These are phyloP conservation scores for Hydrochoerus hydrochaeris DNA, from an alignment of 2,113 vertebrate genomes.

Conservation along the genomic window DNA sequence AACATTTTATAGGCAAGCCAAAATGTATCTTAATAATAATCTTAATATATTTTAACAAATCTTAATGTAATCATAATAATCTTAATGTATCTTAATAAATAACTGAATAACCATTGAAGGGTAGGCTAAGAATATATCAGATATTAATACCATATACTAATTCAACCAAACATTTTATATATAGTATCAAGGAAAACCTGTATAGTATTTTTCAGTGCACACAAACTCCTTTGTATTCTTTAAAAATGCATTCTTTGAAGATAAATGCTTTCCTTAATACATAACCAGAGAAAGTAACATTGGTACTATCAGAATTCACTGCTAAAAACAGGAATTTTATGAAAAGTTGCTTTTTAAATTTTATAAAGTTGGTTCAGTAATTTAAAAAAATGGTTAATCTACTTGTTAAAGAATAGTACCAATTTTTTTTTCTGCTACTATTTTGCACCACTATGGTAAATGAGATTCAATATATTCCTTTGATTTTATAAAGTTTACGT, in stretches of 20 bases:
- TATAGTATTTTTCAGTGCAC: not conserved
- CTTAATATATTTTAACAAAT: too few relatives aligned
- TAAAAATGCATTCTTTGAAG: not conserved
- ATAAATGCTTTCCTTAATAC: not conserved
- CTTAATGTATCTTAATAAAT: constrained; percentile 50
- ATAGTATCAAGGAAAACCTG: constrained; percentile 29
- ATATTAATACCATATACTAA: constrained; percentile 59
- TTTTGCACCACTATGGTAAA: not conserved
- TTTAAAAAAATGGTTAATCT: not conserved
- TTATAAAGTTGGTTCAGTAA: not conserved
- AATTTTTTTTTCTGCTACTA: not conserved
- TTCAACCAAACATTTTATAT: constrained; percentile 44
- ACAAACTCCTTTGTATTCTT: not conserved
- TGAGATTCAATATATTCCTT: not conserved
- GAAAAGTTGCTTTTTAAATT: not conserved
- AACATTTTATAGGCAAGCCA: not conserved
- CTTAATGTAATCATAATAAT: too few relatives aligned
- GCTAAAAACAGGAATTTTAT: not conserved
- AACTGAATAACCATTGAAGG: constrained; percentile 16
- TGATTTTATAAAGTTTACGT: not conserved
- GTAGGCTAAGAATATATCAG: not conserved
- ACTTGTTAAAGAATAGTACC: not conserved
- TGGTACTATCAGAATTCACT: not conserved
- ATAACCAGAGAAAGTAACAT: not conserved
- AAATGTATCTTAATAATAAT: constrained; percentile 40